phyloP scores from a whole-genome alignment of 2,888 invertebrate species.

The Rhabditoides inermis region DNA sequence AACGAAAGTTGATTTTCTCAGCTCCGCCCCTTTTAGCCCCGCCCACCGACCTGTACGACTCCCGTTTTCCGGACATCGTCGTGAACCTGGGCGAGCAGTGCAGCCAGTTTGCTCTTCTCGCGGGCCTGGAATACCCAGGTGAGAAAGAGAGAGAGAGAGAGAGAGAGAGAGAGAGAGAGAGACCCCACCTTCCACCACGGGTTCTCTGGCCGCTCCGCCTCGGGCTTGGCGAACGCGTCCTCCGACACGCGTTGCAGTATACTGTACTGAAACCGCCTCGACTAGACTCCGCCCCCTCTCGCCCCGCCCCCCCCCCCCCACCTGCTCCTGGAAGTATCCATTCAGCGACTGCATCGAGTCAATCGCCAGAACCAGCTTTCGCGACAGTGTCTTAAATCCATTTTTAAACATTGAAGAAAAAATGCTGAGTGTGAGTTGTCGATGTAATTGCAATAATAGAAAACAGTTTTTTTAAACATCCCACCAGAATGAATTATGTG shows the following conservation, averaged over 20 bases:
- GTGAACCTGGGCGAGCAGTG: neutral
- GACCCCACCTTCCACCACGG: slow-evolving; percentile 4
- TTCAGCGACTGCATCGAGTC: slow-evolving; percentile 4
- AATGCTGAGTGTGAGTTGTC: too few relatives aligned
- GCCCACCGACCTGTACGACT: neutral
- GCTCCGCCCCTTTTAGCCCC: neutral
- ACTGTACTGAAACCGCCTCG: neutral
- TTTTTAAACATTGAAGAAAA: too few relatives aligned
- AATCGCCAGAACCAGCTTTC: slow-evolving; percentile 10
- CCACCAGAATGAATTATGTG: too few relatives aligned
- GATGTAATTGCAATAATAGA: too few relatives aligned
- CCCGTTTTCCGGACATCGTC: neutral
- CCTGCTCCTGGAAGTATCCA: slow-evolving; percentile 7
- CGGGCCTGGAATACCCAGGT: neutral
- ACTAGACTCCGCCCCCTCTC: neutral
- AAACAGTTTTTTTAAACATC: too few relatives aligned
- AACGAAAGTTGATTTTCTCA: neutral
- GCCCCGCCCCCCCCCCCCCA: neutral
- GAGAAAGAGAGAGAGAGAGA: neutral
- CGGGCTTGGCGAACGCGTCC: neutral
- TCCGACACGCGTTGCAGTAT: slow-evolving; percentile 1
- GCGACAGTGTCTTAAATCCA: slow-evolving; percentile 8
- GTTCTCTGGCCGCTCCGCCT: neutral
- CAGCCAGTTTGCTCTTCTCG: neutral
- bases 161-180: too few relatives aligned